Evolutionary conservation across 2,113 vertebrate genomes (phyloP), one percentile per base, ranked within the genome.

Genomic region (Phyllopteryx taeniolatus): DNA sequence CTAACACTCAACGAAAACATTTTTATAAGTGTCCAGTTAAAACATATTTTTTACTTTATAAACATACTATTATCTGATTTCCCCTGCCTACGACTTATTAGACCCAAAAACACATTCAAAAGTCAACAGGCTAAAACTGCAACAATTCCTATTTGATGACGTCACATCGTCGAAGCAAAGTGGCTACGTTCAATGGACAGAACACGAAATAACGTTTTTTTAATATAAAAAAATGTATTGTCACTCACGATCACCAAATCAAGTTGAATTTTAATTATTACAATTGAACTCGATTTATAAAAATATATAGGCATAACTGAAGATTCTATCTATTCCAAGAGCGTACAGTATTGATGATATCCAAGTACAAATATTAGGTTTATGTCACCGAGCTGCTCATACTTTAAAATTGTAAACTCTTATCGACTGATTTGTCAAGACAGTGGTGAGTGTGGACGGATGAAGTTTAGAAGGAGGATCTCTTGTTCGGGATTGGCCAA

Each of bases 401-500:
- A 3, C 15, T 35, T 9, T 35, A 8, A 35, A 61, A 61, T 35
- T 35, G 5, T 6, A 22, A 11, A 56, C 8, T 11, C 5, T 49
- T 15, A 17, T 49, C 4, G 22, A 57, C 13, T 7, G 14, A 35
- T 61, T 61, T 35, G 3, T 61, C 7, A 13, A 9, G 15, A 61
- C 31, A 39, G 15, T 7, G 31, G 7, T 9, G 31, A 61, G 59
- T 15, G 31, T 11, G 0, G 14, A 15, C 13, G 31, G 56, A 35
- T 61, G 59, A 61, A 15, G 33, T 61, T 19, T 35, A 33, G 59
- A 39, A 61, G 31, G 56, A 57, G 56, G 27, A 60, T 19, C 14
- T 15, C 59, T 61, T 35, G 31, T 35, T 61, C 59, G 13, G 31
- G 59, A 39, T 92, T 90, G 88, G 90, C 46, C 80, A 61, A 54